A percentile compares a stretch with the other conserved stretches of the same genome.
phyloP scores from a whole-genome alignment of 1,140 invertebrate genomes.

The Atta texana region DNA sequence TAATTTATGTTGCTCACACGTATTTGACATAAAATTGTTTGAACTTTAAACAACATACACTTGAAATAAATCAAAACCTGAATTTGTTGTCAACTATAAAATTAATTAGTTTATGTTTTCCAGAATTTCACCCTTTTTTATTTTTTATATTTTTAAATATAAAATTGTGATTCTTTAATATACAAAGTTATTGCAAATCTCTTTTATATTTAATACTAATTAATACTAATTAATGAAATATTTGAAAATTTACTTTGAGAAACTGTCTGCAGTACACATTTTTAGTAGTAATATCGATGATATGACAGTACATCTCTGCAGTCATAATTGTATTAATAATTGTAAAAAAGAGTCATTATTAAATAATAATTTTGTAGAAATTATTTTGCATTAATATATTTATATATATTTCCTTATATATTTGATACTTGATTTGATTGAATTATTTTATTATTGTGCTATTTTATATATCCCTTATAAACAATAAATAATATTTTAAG shows the following conservation, averaged over 20 bases:
- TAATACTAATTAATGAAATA: neutral
- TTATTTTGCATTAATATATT: neutral
- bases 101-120: neutral
- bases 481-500: neutral
- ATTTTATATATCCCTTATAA: neutral
- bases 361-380: neutral
- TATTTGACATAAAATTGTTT: too few species aligned
- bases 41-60: too few species aligned
- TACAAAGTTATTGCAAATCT: neutral
- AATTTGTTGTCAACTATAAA: too few species aligned
- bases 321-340: neutral
- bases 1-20: too few species aligned
- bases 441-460: slow-evolving; percentile 1
- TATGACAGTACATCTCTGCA: neutral
- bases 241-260: neutral
- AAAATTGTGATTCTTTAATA: neutral
- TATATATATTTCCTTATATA: neutral
- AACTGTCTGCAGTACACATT: neutral
- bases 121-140: neutral
- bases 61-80: too few species aligned
- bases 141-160: neutral
- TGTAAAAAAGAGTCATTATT: neutral
- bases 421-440: too few species aligned
- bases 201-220: neutral
- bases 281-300: slow-evolving; percentile 14